Evolutionary conservation across 2,797 vertebrate genomes (phyloP), one percentile per base, ranked within the genome.

Genomic region (Selene dorsalis): DNA sequence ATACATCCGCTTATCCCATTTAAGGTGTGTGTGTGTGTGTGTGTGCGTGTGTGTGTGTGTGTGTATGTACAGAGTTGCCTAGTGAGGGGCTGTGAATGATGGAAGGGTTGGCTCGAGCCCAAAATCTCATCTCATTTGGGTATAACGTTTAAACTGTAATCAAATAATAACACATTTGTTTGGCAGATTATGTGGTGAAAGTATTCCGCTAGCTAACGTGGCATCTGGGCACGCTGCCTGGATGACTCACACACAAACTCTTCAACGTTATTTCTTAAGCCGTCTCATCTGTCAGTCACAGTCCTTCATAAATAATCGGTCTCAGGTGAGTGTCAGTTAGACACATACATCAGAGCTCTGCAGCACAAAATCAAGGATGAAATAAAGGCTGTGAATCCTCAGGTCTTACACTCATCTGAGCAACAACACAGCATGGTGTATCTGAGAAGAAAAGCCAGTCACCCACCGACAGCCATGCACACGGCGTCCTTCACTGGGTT

Each of bases 221-320:
- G 47, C 14, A 58, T 81, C 64, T 83, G 74, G 84, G 79, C 78
- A 69, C 28, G 0, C 35, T 72, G 78, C 80, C 86, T 45, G 56
- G 69, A 83, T 56, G 63, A 66, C 60, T 43, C 67, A 57, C 35
- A 68, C 47, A 62, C 52, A 28, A 32, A 26, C 28, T 77, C 32
- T 30, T 72, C 70, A 68, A 81, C 80, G 38, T 65, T 77, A 73
- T 68, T 82, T 65, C 26, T 56, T 18, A 47, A 38, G 47, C 38
- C 24, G 43, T 67, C 68, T 88, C 47, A 35, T 67, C 63, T 48
- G 48, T 69, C 57, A 73, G n/a, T 80, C 26, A 73, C 73, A 65
- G 50, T 76, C 43, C 65, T 58, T 71, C 47, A 64, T 56, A 50
- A 58, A 79, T 50, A 75, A 78, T 79, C 28, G 3, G 13, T 50